These are phyloP conservation scores for Periphyllus acericola DNA, from an alignment of 2,888 invertebrate species.

Conservation along the genomic window DNA sequence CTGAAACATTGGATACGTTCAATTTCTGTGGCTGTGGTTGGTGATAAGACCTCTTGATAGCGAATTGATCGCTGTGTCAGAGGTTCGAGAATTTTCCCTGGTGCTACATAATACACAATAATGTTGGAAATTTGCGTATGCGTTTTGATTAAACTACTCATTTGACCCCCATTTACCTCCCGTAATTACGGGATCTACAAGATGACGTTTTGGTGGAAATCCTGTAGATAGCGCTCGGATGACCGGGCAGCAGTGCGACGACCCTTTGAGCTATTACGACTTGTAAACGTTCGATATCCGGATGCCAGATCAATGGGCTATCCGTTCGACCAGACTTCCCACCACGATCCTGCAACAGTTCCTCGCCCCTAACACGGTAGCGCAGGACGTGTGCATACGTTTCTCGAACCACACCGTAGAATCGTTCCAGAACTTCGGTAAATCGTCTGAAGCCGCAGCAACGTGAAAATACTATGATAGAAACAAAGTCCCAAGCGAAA, in stretches of 20 bases:
- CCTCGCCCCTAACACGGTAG: constrained; percentile 72
- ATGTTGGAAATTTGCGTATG: too few relatives aligned
- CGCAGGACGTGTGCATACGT: neutral
- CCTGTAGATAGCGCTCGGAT: neutral
- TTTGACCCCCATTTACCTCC: neutral
- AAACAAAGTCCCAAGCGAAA: too few relatives aligned
- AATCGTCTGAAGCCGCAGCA: too few relatives aligned
- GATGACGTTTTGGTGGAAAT: neutral
- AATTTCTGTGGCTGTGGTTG: constrained; percentile 84
- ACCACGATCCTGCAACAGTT: constrained; percentile 75
- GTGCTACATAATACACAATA: too few relatives aligned
- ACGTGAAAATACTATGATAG: too few relatives aligned
- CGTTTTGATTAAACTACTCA: too few relatives aligned
- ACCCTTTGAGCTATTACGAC: constrained; percentile 84
- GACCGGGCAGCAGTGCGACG: constrained; percentile 70
- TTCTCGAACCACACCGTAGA: too few relatives aligned
- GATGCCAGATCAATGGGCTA: constrained; percentile 86
- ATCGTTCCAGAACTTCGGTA: too few relatives aligned
- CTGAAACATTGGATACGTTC: constrained; percentile 71
- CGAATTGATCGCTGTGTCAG: constrained; percentile 67
- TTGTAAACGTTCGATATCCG: constrained; percentile 80
- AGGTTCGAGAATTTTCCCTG: too few relatives aligned
- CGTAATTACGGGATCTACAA: neutral
- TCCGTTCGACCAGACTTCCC: constrained; percentile 79
- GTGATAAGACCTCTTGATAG: constrained; percentile 68